Evolutionary conservation across 2,888 invertebrate genomes (phyloP), one percentile per base, ranked within the genome.

Genomic region (Argyra leucocephala): DNA sequence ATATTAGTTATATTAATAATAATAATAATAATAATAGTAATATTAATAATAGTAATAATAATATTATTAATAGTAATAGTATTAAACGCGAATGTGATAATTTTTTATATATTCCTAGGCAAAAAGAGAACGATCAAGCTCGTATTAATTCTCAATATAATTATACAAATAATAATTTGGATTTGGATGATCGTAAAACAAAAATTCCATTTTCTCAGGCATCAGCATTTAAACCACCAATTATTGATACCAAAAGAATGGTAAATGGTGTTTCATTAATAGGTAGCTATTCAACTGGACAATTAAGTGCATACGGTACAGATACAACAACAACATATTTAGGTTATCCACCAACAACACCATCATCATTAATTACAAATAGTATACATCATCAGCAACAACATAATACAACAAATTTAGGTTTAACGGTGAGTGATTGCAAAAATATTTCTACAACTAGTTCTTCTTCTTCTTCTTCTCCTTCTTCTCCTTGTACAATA

Each of bases 211-310:
- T 88, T 74, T 88, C 89, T 2, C 85, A 87, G 26, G 86, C 88
- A 63, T 91, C 91, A 0, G 91, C 91, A 1, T 91, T 92, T 75
- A 87, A 90, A 73, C 91, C 90, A 12, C 90, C 88, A 3, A 82
- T 48, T 48, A 48, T 84, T 21, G 88, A 88, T 72, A 85, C 86
- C 36, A 78, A 82, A 66, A 87, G 88, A 21, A 78, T 48, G 48
- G 18, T 23, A 72, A 82, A 83, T 68, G 72, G 80, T 75, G 71
- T 79, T 22, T 22, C 22, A 22, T 22, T 58, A 58, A 21, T 58
- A 58, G 22, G 10, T 6, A 58, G 22, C 22, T 67, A 69, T 67
- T 23, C 67, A 31, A 22, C 67, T 22, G 67, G 61, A 31, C 18
- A 4, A 26, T 31, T 31, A 31, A 12, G n/a, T 24, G 24, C 18